Base-by-base conservation (phyloP, 2,797 vertebrate genomes). In the Hippopotamyrus pictus region DNA sequence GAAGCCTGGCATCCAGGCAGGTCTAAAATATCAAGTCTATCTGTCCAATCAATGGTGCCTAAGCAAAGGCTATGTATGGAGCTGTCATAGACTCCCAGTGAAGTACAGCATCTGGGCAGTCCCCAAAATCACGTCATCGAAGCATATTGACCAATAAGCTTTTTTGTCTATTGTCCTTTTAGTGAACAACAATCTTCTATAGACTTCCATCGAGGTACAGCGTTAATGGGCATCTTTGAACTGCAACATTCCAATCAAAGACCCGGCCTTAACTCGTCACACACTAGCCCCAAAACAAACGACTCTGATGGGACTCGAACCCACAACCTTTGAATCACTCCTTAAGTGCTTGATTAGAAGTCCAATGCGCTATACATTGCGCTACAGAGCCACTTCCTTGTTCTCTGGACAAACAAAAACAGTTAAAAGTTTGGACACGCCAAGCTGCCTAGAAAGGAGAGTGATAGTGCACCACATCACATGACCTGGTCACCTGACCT, bases 351-450 rank as follows among this genome's bases (percentile, higher is more conserved):
- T 89, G 89, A 90, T 41, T 97, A 98, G 98, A 97, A 96, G 95
- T 96, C 97, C 97, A 99, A 98, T 98, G 98, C 96, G 97, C 98
- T 99, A 97, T 98, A 97, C 97, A 99, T 98, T 98, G 98, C 97
- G 97, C 97, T 97, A 99, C 97, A 96, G 98, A 98, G 97, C 98
- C 97, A 41, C 3, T 3, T 3, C 3, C 3, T 41, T 41, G 3
- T 37, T 37, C n/a, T n/a, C n/a, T n/a, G n/a, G n/a, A n/a, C n/a
- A n/a, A n/a, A n/a, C n/a, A n/a, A n/a, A n/a, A n/a, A n/a, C n/a
- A n/a, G 37, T 37, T 37, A 37, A 37, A 37, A 37, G 37, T 37
- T 37, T 37, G 37, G 37, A 37, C 37, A 37, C 37, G 37, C 37
- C 37, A 37, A 37, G 37, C 37, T 37, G 37, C 37, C 37, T 37